phyloP scores from a whole-genome alignment of 2,113 vertebrate genomes.

The Platichthys stellatus region DNA sequence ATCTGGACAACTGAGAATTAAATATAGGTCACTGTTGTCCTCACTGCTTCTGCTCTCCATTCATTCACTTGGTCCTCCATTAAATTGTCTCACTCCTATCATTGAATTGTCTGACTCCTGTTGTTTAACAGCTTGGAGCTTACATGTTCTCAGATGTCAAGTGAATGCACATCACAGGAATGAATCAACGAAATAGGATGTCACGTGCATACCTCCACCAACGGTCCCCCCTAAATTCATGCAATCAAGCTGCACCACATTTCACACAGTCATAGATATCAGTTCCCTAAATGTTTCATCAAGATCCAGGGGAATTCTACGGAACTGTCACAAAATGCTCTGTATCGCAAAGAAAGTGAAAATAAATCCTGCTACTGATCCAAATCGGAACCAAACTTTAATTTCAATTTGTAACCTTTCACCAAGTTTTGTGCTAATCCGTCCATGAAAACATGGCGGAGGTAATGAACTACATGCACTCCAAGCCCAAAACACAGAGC shows the following conservation, averaged over 20 bases:
- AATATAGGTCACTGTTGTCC: slow-evolving; percentile 51
- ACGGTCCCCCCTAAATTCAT: not conserved
- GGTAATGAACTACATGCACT: no score
- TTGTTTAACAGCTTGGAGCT: not conserved
- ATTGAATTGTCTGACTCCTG: no score
- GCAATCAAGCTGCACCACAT: no score
- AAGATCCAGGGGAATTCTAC: no score
- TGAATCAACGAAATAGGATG: not conserved
- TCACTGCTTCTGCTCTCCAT: not conserved
- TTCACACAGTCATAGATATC: no score
- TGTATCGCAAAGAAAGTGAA: not conserved
- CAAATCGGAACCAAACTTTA: no score
- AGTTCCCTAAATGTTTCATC: not conserved
- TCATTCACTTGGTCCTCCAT: not conserved
- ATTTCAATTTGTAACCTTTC: no score
- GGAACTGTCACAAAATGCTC: not conserved
- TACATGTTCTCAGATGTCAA: not conserved
- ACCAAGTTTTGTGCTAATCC: no score
- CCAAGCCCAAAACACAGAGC: no score
- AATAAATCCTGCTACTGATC: no score
- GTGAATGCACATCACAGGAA: no score
- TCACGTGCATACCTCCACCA: not conserved
- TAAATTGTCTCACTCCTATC: not conserved
- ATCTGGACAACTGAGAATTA: slow-evolving; percentile 59
- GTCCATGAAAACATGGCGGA: no score